phyloP scores from a whole-genome alignment of 2,888 invertebrate genomes.

The Ditylenchus weischeri region DNA sequence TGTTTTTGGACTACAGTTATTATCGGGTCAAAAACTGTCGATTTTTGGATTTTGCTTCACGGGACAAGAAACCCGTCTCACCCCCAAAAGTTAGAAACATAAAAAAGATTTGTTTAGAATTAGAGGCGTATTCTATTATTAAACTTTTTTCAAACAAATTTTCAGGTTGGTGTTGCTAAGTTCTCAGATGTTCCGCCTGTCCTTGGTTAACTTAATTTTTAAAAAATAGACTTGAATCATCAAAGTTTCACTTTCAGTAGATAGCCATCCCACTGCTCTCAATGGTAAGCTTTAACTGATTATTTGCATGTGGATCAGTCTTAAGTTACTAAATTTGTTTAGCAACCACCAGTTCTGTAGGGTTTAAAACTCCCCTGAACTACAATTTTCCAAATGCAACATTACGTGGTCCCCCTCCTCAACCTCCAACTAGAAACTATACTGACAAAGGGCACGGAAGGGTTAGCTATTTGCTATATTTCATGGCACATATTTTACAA shows the following conservation, averaged over 20 bases:
- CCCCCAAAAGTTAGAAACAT: no score
- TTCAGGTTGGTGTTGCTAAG: constrained; percentile 36
- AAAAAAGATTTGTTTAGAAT: no score
- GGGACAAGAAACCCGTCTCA: no score
- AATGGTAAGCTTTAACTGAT: constrained; percentile 18
- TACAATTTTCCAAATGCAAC: constrained; percentile 16
- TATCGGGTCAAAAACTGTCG: no score
- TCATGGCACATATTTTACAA: not conserved
- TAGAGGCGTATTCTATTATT: no score
- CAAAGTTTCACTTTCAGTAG: constrained; percentile 36
- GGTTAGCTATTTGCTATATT: constrained; percentile 22
- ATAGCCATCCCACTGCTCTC: constrained; percentile 50
- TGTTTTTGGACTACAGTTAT: no score
- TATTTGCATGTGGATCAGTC: no score
- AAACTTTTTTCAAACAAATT: constrained; percentile 6
- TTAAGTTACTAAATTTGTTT: constrained; percentile 1
- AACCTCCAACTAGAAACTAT: constrained; percentile 50
- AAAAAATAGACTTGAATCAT: no score
- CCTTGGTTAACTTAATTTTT: no score
- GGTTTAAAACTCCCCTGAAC: not conserved
- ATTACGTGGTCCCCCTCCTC: constrained; percentile 51
- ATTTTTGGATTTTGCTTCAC: no score
- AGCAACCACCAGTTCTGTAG: constrained; percentile 20
- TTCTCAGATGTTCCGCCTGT: constrained; percentile 54
- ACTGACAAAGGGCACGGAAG: constrained; percentile 46